Base-by-base conservation (phyloP, 2,888 invertebrate genomes). In the Harpalus rubripes region DNA sequence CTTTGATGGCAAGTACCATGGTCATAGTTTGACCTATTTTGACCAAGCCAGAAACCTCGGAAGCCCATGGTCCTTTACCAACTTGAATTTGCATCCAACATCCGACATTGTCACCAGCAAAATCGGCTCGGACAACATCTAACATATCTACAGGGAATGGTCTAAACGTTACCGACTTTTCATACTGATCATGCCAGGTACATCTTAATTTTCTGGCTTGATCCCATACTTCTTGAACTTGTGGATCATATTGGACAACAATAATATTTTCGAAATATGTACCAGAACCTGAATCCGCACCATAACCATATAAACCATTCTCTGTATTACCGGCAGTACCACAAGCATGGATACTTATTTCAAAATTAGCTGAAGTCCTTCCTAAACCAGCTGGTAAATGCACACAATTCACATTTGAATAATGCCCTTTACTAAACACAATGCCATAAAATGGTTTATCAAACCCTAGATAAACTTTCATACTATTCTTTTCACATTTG, bases 11-110 rank as follows among this genome's bases (percentile, higher is more conserved):
- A 86, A 98, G 91, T 1, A 98, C 98, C 98, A 98, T 98, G 12
- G 98, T 98, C 98, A 98, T 98, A 0, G 98, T 98, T 90, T 98
- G 98, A 0, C 98, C 98, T 84, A 98, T 98, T 92, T 98, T 98
- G 0, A 98, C 98, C 76, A 98, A 92, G 0, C 98, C 98, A 0
- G 97, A 97, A 0, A 98, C 98, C 91, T 98, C 98, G 0, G 97
- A 97, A 8, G 98, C 98, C 98, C 98, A 98, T 0, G 98, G 98
- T 22, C 98, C 97, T 90, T 97, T 97, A 59, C 97, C 98, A 3
- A 97, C 97, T 92, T 98, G 98, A 87, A 98, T 98, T 90, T 98
- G 98, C 98, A 98, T 98, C 98, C 98, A 98, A 91, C 98, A 98
- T 16, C 98, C 98, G 1, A 98, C 97, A 89, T 98, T 98, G 89